Conservation (phyloP, 2,113 vertebrate species). For the Elephantulus edwardii region DNA sequence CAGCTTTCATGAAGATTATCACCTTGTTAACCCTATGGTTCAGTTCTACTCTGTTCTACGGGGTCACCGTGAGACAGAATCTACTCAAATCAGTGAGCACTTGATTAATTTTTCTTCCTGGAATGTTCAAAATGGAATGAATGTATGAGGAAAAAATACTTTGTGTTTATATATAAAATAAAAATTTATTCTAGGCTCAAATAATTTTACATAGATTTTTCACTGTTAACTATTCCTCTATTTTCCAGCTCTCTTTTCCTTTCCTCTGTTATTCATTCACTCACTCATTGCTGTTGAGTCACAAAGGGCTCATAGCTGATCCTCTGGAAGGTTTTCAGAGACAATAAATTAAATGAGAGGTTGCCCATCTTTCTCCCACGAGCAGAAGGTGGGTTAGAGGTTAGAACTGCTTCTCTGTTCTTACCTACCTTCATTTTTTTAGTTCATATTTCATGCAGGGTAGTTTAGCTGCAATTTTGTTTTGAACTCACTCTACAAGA, state of each 20-base stretch:
- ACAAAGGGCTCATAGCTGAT: too few species aligned
- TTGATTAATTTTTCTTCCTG: background rate
- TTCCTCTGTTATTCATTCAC: too few species aligned
- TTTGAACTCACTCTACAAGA: background rate
- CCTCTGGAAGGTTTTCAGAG: too few species aligned
- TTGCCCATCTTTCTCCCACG: too few species aligned
- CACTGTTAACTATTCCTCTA: background rate
- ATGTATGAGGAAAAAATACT: background rate
- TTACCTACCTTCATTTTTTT: background rate
- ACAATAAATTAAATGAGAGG: too few species aligned
- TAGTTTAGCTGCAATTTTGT: background rate
- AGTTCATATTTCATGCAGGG: background rate
- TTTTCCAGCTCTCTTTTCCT: background rate
- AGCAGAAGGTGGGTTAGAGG: too few species aligned
- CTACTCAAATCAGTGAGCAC: background rate
- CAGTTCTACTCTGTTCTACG: background rate
- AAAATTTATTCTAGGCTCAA: background rate
- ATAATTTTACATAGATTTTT: background rate
- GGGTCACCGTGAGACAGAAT: background rate
- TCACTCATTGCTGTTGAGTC: too few species aligned
- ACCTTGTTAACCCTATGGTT: background rate
- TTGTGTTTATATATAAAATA: background rate
- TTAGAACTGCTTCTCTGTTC: background rate
- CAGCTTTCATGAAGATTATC: background rate
- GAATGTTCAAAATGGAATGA: background rate